Base-by-base conservation (phyloP, 2,113 vertebrate genomes). In the Chrysemys picta region DNA sequence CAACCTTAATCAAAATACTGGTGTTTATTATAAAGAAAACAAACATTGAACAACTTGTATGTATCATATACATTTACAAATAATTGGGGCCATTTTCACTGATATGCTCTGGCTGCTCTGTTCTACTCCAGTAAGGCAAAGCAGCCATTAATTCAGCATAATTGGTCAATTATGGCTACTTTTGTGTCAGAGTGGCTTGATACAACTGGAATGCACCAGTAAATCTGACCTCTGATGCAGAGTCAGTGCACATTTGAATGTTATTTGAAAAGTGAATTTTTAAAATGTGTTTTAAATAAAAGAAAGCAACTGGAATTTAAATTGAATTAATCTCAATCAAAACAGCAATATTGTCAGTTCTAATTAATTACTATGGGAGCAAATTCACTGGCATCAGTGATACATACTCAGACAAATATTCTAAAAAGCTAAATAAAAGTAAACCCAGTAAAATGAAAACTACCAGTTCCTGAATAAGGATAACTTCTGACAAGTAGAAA, bases 131-230 rank as follows among this genome's bases (percentile, higher is more conserved):
- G 22, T 84, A 93, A 82, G 45, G 96, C 83, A 89, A 95, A 93
- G 11, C 85, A 96, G 69, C 47, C 92, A 89, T 90, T 96, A 97
- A 97, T 95, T 57, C 89, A 83, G 93, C 86, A 62, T 88, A 87
- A 88, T 92, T 38, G 79, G 76, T 72, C 85, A 91, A 80, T 95
- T 95, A 84, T 42, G 75, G 62, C 89, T 92, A 57, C 42, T 87
- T 78, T 86, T 85, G 84, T 79, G 85, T 88, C 24, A 89, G 85
- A 83, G 54, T 93, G 56, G 8, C 65, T 56, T 93, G 91, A 89
- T 93, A n/a, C 27, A 93, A 49, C 47, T 52, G 80, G 17, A 93
- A 35, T 49, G 75, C 79, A 59, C 35, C 65, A 22, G n/a, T 72
- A 19, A 72, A 38, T 72, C 0, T 5, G 53, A 42, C 72, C 84